These are phyloP conservation scores for Brachionus rubens DNA, from an alignment of 1,140 invertebrate genomes.

Conservation along the genomic window DNA sequence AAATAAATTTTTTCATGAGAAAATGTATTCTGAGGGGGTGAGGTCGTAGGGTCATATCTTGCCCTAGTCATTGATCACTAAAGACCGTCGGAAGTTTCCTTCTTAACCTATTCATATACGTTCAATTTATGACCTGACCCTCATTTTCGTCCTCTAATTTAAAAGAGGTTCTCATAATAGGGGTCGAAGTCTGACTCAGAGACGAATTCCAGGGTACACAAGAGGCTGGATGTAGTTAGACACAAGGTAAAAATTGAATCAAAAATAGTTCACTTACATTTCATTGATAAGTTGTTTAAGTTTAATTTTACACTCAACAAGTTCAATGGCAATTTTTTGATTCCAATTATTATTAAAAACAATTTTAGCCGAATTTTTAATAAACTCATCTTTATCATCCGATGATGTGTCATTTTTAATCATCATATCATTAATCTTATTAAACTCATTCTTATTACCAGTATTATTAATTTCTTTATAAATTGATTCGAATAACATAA, in stretches of 20 bases:
- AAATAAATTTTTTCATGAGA: no score
- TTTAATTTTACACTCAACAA: conserved; percentile 45
- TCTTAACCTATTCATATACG: no score
- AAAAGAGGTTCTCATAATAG: no score
- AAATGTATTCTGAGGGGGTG: no score
- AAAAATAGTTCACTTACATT: conserved; percentile 43
- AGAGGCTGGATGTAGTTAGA: no score
- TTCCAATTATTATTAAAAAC: conserved; percentile 25
- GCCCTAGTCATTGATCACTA: no score
- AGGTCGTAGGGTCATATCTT: no score
- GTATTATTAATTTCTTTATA: conserved; percentile 32
- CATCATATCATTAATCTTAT: not conserved
- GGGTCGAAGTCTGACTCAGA: no score
- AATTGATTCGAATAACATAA: conserved; percentile 26
- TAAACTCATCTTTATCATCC: not conserved
- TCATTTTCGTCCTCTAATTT: no score
- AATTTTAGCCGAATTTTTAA: not conserved
- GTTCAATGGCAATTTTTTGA: conserved; percentile 46
- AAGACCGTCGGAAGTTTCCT: no score
- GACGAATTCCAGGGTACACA: no score
- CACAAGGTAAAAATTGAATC: not conserved
- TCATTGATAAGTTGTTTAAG: conserved; percentile 37
- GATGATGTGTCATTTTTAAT: not conserved
- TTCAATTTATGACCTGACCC: no score
- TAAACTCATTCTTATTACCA: not conserved